A percentile compares a stretch with the other conserved stretches of the same genome.
These are phyloP conservation scores for Pogonocichla stellata DNA, from an alignment of 2,113 vertebrate genomes.

Conservation along the genomic window DNA sequence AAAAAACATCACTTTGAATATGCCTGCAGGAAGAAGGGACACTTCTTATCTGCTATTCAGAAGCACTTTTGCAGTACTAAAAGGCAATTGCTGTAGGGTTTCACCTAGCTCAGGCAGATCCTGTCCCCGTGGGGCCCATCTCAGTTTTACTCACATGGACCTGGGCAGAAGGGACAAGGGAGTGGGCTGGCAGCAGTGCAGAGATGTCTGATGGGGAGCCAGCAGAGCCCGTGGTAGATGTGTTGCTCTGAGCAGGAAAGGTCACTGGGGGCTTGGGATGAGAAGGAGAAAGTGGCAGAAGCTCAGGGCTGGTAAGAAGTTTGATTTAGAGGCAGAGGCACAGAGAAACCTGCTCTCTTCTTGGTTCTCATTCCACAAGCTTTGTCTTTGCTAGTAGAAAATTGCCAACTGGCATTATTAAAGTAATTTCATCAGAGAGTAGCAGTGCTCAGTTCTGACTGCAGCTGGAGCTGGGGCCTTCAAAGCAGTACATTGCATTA, in stretches of 20 bases:
- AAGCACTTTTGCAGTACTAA: not conserved
- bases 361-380: not conserved
- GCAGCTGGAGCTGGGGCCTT: not conserved
- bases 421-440: not conserved
- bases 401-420: not conserved
- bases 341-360: not conserved
- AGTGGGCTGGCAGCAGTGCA: not conserved
- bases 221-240: accelerated
- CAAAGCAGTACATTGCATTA: not conserved
- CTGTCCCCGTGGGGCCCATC: not conserved
- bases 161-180: not conserved
- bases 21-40: not conserved
- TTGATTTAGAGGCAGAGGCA: not conserved
- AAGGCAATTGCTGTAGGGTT: not conserved
- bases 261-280: not conserved
- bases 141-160: accelerated
- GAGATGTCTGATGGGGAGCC: not conserved
- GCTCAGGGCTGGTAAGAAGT: not conserved
- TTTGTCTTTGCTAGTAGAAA: not conserved
- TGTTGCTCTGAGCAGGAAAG: not conserved
- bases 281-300: not conserved
- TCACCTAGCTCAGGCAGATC: not conserved
- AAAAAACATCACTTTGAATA: not conserved
- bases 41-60: not conserved
- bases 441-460: not conserved